Evolutionary conservation across 2,113 vertebrate species (phyloP), one percentile per base, ranked within the genome.

Genomic region (Leptobrachium leishanense): DNA sequence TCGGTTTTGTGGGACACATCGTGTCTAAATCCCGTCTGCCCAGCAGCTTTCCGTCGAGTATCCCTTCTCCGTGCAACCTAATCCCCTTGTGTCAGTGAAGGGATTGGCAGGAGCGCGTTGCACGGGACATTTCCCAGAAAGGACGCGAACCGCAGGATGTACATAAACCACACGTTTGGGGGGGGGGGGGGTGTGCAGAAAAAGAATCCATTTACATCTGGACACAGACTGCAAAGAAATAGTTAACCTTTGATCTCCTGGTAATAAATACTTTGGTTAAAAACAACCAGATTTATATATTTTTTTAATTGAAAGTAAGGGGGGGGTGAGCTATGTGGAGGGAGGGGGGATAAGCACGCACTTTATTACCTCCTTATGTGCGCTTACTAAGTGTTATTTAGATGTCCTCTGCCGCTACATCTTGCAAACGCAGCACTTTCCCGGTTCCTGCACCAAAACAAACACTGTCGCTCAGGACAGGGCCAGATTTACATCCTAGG

Each of bases 341-440:
- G 5, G 7, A 40, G 50, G 69, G 3, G 46, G 46, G 46, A 5
- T 50, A 50, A 50, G 46, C 46, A 50, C 6, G 6, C 67, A 6
- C 40, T 73, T 67, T 74, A 79, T 73, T 79, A 53, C 57, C 70
- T 79, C 70, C 71, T 57, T 74, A 74, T 68, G 70, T 80, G 71
- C 46, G 59, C 57, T 55, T 74, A 68, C 13, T 44, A 20, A 59
- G 71, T 59, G 42, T 13, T 59, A 68, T 68, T 40, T 46, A 59
- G 55, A 50, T 4, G 4, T 50, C 46, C 46, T 50, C 8, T 50
- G 8, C 8, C 1, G 4, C 46, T 50, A 8, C 46, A 50, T 50
- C 46, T 50, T 12, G 55, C 55, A 59, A 59, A 59, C 55, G 73
- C 63, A 80, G 70, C 12, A 8, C 5, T 72, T 10, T 70, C 50